Evolutionary conservation across 2,797 vertebrate genomes (phyloP), one percentile per base, ranked within the genome.

Genomic region (Myotis findleyi): DNA sequence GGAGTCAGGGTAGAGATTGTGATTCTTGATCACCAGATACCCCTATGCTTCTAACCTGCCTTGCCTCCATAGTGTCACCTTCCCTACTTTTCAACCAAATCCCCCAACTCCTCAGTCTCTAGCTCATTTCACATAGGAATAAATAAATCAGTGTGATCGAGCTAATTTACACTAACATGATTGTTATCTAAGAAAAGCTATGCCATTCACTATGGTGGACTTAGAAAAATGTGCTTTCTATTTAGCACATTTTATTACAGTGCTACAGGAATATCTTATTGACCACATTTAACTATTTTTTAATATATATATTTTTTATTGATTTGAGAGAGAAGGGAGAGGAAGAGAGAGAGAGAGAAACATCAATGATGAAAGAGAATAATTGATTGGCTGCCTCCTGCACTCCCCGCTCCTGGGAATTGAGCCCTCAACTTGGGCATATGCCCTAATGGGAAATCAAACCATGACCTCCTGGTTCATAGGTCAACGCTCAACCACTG

Each of bases 161-260:
- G 82, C 9, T 33, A 53, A 87, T 73, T 69, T 84, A 79, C 3
- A 38, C 57, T 57, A 36, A 77, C 7, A 64, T 30, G 69, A 57
- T 83, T 81, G n/a, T 89, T 91, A 71, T 17, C 59, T 73, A 62
- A 91, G 81, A 87, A 82, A 89, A 82, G 72, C 25, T 64, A 44
- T 77, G 55, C 41, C 64, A 66, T 36, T 72, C 18, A 38, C 23
- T 38, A 23, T n/a, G n/a, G 25, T 76, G 16, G 68, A 59, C 20
- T 77, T 92, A 91, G 55, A 69, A 44, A 92, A 75, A 64, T 57
- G n/a, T 69, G 81, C 41, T 69, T 80, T 94, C 25, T 87, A 0
- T 66, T 49, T 0, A 44, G 27, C 47, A 21, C 20, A 51, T 79
- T 96, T 92, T 41, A 86, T 86, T 62, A 69, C 8, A 64, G 20